Base-by-base conservation (phyloP, 2,797 vertebrate genomes). In the Bufotes viridis region DNA sequence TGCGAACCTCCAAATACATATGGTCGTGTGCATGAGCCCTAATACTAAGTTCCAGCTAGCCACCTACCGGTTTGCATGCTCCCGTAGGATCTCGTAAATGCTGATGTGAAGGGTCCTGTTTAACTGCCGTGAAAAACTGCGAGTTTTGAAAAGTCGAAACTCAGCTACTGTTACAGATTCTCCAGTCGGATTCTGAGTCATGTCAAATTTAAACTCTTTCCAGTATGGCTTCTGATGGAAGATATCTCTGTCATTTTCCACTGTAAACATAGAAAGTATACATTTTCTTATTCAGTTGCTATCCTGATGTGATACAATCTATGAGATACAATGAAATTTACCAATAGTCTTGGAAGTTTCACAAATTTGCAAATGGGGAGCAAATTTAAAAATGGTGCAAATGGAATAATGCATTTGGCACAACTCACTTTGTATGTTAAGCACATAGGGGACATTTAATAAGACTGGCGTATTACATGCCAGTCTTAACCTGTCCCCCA, bases 181-280 rank as follows among this genome's bases (percentile, higher is more conserved):
- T 0, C 97, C 97, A 6, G 94, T 93, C 0, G 98, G 98, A 85
- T 98, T 96, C 17, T 97, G 98, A 0, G 97, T 96, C 94, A 99
- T 95, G 92, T 99, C 98, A 17, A 99, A 99, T 1, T 93, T 94
- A 84, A 99, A 98, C 94, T 99, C 98, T 93, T 99, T 99, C 97
- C 98, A 99, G 92, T 97, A 97, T 0, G 97, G 97, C 79, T 96
- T 96, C 0, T 96, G 96, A 0, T 96, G 97, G 90, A 96, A 93
- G 88, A 97, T 92, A 89, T 97, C 95, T 3, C 93, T 93, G 93
- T 98, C 97, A 80, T 96, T 96, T 93, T 99, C 98, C 91, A 98
- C 98, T 97, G 94, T 0, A 34, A 90, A 76, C 67, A 75, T 65
- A 78, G 34, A 85, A 85, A 51, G 24, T 11, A 24, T 26, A 29